phyloP scores from a whole-genome alignment of 2,113 vertebrate species.

The Sisor rabdophorus region DNA sequence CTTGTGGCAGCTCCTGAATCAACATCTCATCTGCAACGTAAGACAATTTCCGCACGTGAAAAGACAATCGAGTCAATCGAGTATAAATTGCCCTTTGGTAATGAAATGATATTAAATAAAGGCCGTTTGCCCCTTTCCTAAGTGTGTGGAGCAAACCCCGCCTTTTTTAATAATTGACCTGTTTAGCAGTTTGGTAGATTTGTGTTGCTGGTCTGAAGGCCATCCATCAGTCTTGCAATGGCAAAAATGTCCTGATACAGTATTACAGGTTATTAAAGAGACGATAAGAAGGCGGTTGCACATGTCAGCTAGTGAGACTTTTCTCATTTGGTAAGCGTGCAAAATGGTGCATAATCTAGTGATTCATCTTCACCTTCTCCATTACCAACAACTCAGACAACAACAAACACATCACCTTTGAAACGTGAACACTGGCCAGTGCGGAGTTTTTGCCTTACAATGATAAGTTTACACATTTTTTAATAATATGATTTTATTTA shows the following conservation, averaged over 20 bases:
- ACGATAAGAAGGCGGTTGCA: slow-evolving; percentile 69
- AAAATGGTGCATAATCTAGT: slow-evolving; percentile 71
- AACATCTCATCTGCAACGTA: slow-evolving; percentile 95
- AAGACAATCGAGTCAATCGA: slow-evolving; percentile 93
- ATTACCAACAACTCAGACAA: slow-evolving; percentile 73
- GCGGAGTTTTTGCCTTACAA: too few species aligned
- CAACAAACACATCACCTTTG: slow-evolving; percentile 62
- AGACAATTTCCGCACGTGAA: slow-evolving; percentile 94
- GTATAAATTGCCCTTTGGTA: slow-evolving; percentile 92
- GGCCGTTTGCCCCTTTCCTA: slow-evolving; percentile 65
- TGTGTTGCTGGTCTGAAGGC: slow-evolving; percentile 76
- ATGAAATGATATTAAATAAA: slow-evolving; percentile 86
- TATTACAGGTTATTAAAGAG: slow-evolving; percentile 88
- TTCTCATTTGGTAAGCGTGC: slow-evolving; percentile 77
- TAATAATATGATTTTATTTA: too few species aligned
- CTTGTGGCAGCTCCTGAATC: slow-evolving; percentile 67
- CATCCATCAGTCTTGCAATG: slow-evolving; percentile 84
- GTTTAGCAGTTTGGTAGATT: slow-evolving; percentile 90
- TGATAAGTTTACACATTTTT: too few species aligned
- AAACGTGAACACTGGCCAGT: slow-evolving; percentile 34
- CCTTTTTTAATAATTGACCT: slow-evolving; percentile 98
- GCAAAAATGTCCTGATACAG: slow-evolving; percentile 78
- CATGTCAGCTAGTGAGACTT: slow-evolving; percentile 66
- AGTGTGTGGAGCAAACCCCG: slow-evolving; percentile 67
- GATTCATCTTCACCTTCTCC: slow-evolving; percentile 72